Percentiles rank a stretch among this genome's conserved stretches.
Evolutionary conservation across 1,140 invertebrate species (phyloP).

Genomic region (Acromyrmex heyeri): DNA sequence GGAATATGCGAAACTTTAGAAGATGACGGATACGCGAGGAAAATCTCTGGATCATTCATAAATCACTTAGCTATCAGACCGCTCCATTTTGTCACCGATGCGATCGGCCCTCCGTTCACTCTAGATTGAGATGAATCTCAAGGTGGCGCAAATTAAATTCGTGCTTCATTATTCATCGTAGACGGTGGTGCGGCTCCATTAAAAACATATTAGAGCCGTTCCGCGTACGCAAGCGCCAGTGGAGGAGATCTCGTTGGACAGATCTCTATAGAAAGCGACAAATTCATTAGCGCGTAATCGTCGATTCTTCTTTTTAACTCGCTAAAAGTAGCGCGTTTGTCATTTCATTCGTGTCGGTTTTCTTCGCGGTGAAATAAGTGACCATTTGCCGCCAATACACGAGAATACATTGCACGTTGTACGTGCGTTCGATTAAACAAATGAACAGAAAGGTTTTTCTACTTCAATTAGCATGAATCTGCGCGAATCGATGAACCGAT

Average conservation of each 20-base stretch:
- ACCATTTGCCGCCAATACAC: background rate
- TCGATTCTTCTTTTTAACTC: conserved; percentile 16
- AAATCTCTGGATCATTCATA: conserved; percentile 24
- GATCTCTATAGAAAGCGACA: conserved; percentile 41
- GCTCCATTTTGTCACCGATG: conserved; percentile 51
- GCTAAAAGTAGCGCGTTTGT: conserved; percentile 16
- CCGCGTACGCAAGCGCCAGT: conserved; percentile 6
- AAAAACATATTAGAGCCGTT: conserved; percentile 58
- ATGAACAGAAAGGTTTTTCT: background rate
- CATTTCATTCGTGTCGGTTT: background rate
- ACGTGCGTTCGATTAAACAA: conserved; percentile 16
- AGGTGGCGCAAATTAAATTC: conserved; percentile 60
- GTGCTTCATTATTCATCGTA: conserved; percentile 64
- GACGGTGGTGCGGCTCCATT: conserved; percentile 49
- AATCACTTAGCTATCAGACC: conserved; percentile 36
- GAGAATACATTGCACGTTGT: conserved; percentile 5
- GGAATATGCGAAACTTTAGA: conserved; percentile 13
- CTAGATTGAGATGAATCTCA: conserved; percentile 60
- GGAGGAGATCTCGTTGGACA: conserved; percentile 27
- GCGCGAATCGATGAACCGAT: conserved; percentile 11
- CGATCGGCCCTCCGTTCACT: conserved; percentile 43
- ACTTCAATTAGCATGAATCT: conserved; percentile 5
- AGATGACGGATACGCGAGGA: background rate
- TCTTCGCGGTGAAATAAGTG: background rate
- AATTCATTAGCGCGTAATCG: conserved; percentile 48